A percentile compares a stretch with the other conserved stretches of the same genome.
Evolutionary conservation across 2,888 invertebrate genomes (phyloP).

Genomic region (Amphipyra tragopoginis): DNA sequence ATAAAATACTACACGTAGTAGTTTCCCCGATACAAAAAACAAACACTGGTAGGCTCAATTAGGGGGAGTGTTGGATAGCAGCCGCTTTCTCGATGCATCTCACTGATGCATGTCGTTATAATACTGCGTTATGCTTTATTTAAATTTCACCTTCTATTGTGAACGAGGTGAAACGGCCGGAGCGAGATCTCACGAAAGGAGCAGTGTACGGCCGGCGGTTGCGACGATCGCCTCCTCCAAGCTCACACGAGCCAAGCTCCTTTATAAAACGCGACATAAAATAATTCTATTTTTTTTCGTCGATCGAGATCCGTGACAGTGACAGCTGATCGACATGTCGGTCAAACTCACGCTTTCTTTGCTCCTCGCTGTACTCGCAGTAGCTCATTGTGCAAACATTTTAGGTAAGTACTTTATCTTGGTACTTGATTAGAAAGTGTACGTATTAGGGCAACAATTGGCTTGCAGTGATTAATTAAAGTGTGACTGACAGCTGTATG

Average conservation of each 20-base stretch:
- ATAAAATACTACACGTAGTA: slow-evolving; percentile 10
- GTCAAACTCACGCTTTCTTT: slow-evolving; percentile 80
- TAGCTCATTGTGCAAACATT: slow-evolving; percentile 79
- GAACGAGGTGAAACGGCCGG: slow-evolving; percentile 85
- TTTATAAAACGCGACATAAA: slow-evolving; percentile 70
- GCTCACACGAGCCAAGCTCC: slow-evolving; percentile 61
- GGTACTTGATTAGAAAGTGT: slow-evolving; percentile 54
- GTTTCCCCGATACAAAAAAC: slow-evolving; percentile 47
- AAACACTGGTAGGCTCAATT: slow-evolving; percentile 49
- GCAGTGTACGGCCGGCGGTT: slow-evolving; percentile 81
- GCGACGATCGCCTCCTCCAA: slow-evolving; percentile 81
- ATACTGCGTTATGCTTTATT: slow-evolving; percentile 86
- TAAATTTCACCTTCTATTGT: slow-evolving; percentile 90
- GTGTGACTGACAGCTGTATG: slow-evolving; percentile 48
- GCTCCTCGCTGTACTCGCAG: slow-evolving; percentile 70
- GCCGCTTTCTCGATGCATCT: slow-evolving; percentile 85
- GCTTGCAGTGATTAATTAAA: slow-evolving; percentile 49
- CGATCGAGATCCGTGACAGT: slow-evolving; percentile 50
- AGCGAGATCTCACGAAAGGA: slow-evolving; percentile 84
- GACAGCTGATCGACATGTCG: slow-evolving; percentile 75
- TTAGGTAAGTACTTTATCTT: slow-evolving; percentile 81
- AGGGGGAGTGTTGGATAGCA: slow-evolving; percentile 30
- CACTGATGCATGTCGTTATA: slow-evolving; percentile 83
- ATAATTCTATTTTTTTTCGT: slow-evolving; percentile 63
- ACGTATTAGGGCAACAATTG: slow-evolving; percentile 48